These are phyloP conservation scores for Alauda arvensis DNA, from an alignment of 2,797 vertebrate genomes.

Conservation along the genomic window DNA sequence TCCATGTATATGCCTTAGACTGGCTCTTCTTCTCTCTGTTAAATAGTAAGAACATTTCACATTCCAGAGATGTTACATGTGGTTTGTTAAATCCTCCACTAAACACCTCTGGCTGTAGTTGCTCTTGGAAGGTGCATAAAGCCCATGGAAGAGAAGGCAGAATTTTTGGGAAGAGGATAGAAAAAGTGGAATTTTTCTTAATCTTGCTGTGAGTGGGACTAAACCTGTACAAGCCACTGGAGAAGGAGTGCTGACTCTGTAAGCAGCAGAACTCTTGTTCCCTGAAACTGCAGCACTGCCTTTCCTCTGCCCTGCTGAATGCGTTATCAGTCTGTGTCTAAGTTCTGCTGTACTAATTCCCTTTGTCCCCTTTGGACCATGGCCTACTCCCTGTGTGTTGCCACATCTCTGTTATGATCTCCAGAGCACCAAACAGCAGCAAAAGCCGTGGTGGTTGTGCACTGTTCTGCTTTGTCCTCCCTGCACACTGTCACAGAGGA, in stretches of 20 bases:
- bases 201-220: background rate
- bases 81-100: background rate
- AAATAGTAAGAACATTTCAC: background rate
- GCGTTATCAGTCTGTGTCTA: background rate
- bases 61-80: background rate
- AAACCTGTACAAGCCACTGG: background rate
- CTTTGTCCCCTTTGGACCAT: background rate
- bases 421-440: background rate
- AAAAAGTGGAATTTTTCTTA: background rate
- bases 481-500: background rate
- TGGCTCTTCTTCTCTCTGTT: background rate
- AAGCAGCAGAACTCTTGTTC: background rate
- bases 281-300: background rate
- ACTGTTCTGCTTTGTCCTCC: background rate
- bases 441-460: background rate
- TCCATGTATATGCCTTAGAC: fast-evolving
- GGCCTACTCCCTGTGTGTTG: background rate
- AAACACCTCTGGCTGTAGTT: background rate
- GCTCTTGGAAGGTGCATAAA: background rate
- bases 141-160: background rate
- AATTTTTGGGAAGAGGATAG: background rate
- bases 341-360: fast-evolving
- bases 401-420: fast-evolving
- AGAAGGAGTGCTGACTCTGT: background rate
- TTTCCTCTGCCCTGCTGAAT: background rate